These are phyloP conservation scores for Amia ocellicauda DNA, from an alignment of 2,113 vertebrate species.

Conservation along the genomic window DNA sequence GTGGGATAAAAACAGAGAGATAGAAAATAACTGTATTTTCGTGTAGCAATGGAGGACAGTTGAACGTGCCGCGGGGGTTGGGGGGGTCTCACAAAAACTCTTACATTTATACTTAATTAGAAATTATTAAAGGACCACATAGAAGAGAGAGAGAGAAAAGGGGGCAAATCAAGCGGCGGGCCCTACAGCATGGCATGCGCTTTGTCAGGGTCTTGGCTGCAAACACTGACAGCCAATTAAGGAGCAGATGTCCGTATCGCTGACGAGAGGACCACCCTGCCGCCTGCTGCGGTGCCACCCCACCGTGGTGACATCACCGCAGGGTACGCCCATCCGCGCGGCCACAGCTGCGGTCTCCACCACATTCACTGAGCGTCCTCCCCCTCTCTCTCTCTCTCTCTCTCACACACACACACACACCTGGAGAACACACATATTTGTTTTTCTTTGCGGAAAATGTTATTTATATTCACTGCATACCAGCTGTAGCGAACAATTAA, in stretches of 20 bases:
- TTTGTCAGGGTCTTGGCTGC: not conserved
- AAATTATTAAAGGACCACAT: too few relatives aligned
- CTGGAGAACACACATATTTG: too few relatives aligned
- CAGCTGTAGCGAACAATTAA: too few relatives aligned
- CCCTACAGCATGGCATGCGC: not conserved
- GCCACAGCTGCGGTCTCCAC: slow-evolving; percentile 17
- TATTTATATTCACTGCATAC: too few relatives aligned
- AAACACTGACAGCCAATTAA: too few relatives aligned
- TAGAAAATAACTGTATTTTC: too few relatives aligned
- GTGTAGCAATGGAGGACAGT: too few relatives aligned
- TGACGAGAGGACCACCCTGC: slow-evolving; percentile 10
- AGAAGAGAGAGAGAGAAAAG: not conserved
- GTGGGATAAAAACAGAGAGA: too few relatives aligned
- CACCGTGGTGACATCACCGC: not conserved
- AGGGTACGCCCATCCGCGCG: not conserved
- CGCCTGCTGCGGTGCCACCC: not conserved
- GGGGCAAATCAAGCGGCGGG: not conserved
- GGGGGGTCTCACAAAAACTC: not conserved
- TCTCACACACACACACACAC: not conserved
- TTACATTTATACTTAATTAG: too few relatives aligned
- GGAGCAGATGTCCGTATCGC: too few relatives aligned
- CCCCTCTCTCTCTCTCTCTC: slow-evolving; percentile 1
- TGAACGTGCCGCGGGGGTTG: not conserved
- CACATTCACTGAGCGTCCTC: slow-evolving; percentile 27
- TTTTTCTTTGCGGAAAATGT: too few relatives aligned